Conservation (phyloP, 1,140 invertebrate species). For the Trichonephila clavata region DNA sequence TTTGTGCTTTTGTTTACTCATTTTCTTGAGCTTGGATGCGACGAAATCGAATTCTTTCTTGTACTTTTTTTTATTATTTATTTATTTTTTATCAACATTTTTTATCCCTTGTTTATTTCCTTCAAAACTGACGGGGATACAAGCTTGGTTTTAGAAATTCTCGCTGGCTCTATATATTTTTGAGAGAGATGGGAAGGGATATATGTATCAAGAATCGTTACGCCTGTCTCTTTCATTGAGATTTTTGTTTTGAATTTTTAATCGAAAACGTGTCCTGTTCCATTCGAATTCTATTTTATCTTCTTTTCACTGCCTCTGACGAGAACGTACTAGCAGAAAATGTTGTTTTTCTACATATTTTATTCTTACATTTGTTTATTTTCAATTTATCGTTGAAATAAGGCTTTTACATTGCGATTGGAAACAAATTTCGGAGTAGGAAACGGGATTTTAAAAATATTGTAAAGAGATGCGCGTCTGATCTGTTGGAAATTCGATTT, state of each 20-base stretch:
- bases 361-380: no score
- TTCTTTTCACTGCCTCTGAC: not conserved
- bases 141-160: not conserved
- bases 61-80: not conserved
- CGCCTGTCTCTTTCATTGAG: not conserved
- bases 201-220: not conserved
- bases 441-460: no score
- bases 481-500: no score
- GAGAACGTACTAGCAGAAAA: not conserved
- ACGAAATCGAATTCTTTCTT: not conserved
- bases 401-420: no score
- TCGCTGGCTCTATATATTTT: not conserved
- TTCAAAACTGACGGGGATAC: not conserved
- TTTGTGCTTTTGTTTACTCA: not conserved
- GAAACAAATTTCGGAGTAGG: no score
- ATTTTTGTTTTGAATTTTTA: constrained; percentile 16
- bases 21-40: not conserved
- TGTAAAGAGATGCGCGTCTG: no score
- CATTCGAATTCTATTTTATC: not conserved
- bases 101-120: not conserved
- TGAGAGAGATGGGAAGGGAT: not conserved
- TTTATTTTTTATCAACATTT: not conserved
- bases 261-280: not conserved
- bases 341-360: no score
- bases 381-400: no score